Evolutionary conservation across 1,140 invertebrate species (phyloP).

Genomic region (Drosophila erecta): DNA sequence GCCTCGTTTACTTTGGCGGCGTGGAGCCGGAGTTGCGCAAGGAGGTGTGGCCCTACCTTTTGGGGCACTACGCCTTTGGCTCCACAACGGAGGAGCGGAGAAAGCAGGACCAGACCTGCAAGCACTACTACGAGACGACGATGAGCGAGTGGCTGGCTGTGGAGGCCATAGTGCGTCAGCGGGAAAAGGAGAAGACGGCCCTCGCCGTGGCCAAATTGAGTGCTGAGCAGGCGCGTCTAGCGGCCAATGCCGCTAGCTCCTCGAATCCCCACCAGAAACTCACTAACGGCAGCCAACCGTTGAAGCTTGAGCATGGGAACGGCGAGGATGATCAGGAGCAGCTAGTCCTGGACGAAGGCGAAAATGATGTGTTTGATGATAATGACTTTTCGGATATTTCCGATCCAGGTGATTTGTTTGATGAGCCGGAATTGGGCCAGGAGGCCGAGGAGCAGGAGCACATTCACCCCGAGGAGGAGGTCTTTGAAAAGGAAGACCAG

Average conservation of each 20-base stretch:
- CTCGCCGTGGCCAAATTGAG: conserved; percentile 88
- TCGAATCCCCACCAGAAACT: conserved; percentile 23
- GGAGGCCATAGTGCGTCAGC: conserved; percentile 94
- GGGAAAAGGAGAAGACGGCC: conserved; percentile 90
- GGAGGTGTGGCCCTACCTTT: conserved; percentile 95
- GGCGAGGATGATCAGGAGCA: conserved; percentile 46
- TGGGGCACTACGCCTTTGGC: conserved; percentile 94
- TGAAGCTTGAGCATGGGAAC: conserved; percentile 81
- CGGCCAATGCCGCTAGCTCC: conserved; percentile 33
- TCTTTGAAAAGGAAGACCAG: neutral
- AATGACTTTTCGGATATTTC: conserved; percentile 83
- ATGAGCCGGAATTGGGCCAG: conserved; percentile 46
- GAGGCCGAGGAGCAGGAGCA: conserved; percentile 33
- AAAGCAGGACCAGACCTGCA: conserved; percentile 88
- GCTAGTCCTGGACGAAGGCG: conserved; percentile 28
- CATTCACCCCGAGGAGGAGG: neutral
- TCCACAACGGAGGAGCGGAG: conserved; percentile 89
- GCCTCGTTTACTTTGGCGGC: conserved; percentile 94
- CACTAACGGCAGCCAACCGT: conserved; percentile 60
- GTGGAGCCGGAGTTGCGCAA: conserved; percentile 92
- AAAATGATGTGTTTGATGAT: conserved; percentile 79
- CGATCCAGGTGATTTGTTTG: conserved; percentile 78
- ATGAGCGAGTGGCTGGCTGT: conserved; percentile 98
- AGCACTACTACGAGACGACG: conserved; percentile 92
- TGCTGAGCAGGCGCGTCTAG: conserved; percentile 82